Percentiles rank a stretch among this genome's conserved stretches.
These are phyloP conservation scores for Stramonita haemastoma DNA, from an alignment of 2,888 invertebrate genomes.

Conservation along the genomic window DNA sequence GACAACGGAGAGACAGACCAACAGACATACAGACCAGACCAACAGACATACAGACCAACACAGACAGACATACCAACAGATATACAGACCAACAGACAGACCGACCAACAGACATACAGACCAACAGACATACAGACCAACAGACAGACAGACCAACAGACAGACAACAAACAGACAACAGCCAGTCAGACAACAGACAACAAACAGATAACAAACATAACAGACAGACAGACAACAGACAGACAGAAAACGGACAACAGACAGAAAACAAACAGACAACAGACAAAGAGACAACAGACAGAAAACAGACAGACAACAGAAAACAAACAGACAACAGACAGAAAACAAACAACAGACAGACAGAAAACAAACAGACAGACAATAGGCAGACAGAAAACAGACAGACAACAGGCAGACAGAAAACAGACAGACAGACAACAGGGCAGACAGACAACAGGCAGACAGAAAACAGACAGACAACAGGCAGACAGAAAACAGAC, in stretches of 20 bases:
- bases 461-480: not conserved
- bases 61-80: not conserved
- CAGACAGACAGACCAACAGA: not conserved
- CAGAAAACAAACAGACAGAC: not conserved
- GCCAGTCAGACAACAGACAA: not conserved
- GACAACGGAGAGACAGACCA: conserved; percentile 79
- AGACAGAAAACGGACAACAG: conserved; percentile 76
- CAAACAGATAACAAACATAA: not conserved
- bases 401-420: not conserved
- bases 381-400: not conserved
- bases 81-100: not conserved
- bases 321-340: too few relatives aligned
- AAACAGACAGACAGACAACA: not conserved
- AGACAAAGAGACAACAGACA: not conserved
- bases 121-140: not conserved
- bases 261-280: not conserved
- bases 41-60: not conserved
- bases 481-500: conserved; percentile 9
- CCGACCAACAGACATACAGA: not conserved
- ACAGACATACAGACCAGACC: conserved; percentile 79
- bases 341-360: not conserved
- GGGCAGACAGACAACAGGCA: not conserved
- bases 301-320: not conserved
- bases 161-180: not conserved
- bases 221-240: not conserved